Conservation (phyloP, 2,113 vertebrate species). For the Cephalopterus ornatus region DNA sequence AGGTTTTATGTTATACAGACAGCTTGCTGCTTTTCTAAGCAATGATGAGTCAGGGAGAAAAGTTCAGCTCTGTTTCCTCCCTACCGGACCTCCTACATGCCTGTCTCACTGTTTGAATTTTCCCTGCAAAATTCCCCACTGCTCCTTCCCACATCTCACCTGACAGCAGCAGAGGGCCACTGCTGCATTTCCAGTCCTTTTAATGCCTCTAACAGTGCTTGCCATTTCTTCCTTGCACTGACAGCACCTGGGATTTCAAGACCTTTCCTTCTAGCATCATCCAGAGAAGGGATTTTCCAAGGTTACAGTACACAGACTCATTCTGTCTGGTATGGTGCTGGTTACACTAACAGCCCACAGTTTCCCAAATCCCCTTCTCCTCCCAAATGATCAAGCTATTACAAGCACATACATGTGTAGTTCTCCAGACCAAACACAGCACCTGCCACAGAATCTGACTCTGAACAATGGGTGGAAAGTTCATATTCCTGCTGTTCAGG, state of each 20-base stretch:
- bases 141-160: not conserved
- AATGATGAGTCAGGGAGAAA: not conserved
- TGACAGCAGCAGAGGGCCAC: not conserved
- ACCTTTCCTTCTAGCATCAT: not conserved
- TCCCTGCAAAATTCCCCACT: not conserved
- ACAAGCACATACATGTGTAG: not conserved
- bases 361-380: not conserved
- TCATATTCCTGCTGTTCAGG: not conserved
- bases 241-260: not conserved
- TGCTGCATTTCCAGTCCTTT: not conserved
- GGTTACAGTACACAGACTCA: not conserved
- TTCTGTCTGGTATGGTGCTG: not conserved
- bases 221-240: not conserved
- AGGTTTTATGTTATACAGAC: not conserved
- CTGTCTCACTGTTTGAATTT: not conserved
- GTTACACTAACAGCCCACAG: not conserved
- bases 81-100: not conserved
- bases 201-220: not conserved
- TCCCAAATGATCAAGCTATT: not conserved
- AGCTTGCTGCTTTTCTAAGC: not conserved
- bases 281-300: not conserved
- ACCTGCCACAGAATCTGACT: not conserved
- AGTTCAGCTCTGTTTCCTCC: not conserved
- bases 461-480: not conserved
- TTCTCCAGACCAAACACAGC: not conserved